phyloP scores from a whole-genome alignment of 2,113 vertebrate species.

The Megatriorchis doriae region DNA sequence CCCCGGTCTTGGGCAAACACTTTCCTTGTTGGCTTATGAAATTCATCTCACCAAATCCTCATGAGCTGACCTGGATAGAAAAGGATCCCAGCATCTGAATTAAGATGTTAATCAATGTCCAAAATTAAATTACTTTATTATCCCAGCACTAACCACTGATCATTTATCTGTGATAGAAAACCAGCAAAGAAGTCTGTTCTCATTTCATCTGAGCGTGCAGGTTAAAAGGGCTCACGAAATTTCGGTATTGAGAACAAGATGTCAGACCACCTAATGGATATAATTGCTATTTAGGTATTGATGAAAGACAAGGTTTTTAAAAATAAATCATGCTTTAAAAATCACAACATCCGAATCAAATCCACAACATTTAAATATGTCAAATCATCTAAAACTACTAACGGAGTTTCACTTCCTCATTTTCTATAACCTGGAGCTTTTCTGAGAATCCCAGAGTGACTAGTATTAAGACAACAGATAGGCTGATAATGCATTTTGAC shows the following conservation, averaged over 20 bases:
- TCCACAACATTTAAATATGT: background rate
- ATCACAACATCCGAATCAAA: background rate
- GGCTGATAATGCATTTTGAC: background rate
- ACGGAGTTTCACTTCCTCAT: background rate
- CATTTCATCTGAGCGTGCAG: background rate
- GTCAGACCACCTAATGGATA: background rate
- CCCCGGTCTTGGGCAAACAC: conserved; percentile 11
- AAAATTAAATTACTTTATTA: conserved; percentile 52
- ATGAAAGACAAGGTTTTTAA: background rate
- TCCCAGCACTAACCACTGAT: background rate
- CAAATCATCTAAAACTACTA: background rate
- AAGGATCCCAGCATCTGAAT: conserved; percentile 41
- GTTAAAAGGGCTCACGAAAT: background rate
- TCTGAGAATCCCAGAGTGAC: background rate
- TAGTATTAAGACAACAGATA: background rate
- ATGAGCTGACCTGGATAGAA: conserved; percentile 46
- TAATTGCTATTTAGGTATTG: background rate
- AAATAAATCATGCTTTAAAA: background rate
- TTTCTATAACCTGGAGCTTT: background rate
- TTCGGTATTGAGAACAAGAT: background rate
- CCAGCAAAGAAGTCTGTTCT: background rate
- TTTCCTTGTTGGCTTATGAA: background rate
- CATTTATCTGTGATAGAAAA: conserved; percentile 12
- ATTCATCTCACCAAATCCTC: conserved; percentile 15
- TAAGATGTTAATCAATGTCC: conserved; percentile 26